Base-by-base conservation (phyloP, 2,113 vertebrate species). In the Raja brachyura region DNA sequence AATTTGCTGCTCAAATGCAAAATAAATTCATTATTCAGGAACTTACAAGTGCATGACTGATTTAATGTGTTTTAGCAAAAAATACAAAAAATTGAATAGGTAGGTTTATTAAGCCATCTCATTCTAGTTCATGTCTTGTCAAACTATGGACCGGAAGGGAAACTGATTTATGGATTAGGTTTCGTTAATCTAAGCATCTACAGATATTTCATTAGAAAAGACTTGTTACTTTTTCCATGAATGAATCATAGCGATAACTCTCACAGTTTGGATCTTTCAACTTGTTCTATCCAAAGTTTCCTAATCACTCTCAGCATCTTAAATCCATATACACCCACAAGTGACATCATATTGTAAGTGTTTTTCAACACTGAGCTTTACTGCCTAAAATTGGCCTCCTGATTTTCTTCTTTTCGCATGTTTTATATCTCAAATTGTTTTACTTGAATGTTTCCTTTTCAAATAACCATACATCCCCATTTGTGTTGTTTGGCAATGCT, bases 41-140 rank as follows among this genome's bases (percentile, higher is more conserved):
- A 4, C 68, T 92, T 39, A 92, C 70, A 22, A 39, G 68, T 74
- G 66, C 68, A 92, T 92, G 66, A 92, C 68, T 92, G 68, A 92
- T 4, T 73, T 92, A 73, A 92, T 54, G 22, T 74, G 90, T 74
- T 92, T 92, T 74, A 73, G 68, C 90, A 54, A 33, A 92, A 70
- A 92, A 48, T 73, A 39, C 0, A 54, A 92, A 92, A 92, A 90
- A 31, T 90, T 16, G 66, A 90, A 92, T 54, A 28, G 68, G 68
- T 73, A 92, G 73, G 66, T 92, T 92, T 92, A 73, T 92, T 92
- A 74, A 74, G 22, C 66, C 68, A 74, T 92, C 90, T 92, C 68
- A 92, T 92, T 74, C 22, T 5, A 5, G 7, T 92, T 39, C 33
- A 61, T 5, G 18, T 68, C 90, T 92, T 92, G 90, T 92, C 90